Evolutionary conservation across 2,888 invertebrate species (phyloP), one percentile per base, ranked within the genome.

Genomic region (Opisthograptis luteolata): DNA sequence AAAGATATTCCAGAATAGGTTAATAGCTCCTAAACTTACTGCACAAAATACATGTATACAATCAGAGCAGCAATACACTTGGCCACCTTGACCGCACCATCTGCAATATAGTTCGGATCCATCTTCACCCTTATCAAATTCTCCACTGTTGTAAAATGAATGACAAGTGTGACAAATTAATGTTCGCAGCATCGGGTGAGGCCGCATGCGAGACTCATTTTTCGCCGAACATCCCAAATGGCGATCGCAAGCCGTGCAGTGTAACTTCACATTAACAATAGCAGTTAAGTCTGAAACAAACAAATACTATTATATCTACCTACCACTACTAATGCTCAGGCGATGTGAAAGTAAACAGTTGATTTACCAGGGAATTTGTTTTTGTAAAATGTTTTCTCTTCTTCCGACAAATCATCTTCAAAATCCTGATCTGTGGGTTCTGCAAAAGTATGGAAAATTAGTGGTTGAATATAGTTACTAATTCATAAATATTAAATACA

Each of bases 71-170:
- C 96, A 96, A 68, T 95, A 94, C 0, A 96, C 94, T 79, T 94
- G 94, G 2, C 94, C 94, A 2, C 93, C 96, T 76, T 96, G 95
- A 0, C 96, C 96, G 70, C 96, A 96, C 96, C 96, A 96, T 36
- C 96, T 92, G 65, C 96, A 96, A 70, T 96, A 96, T 54, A 96
- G 82, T 74, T 96, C 96, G 9, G 95, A 96, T 14, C 95, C 95
- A 84, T 96, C 96, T 76, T 96, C 95, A 37, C 96, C 96, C 81
- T 95, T 95, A 51, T 95, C 95, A 77, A 96, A 96, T 64, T 94
- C 95, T 3, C 96, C 96, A 75, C 95, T 95, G 41, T 94, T 94
- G 71, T 96, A 96, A 74, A 96, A 96, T 25, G 94, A 93, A 62
- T 93, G 93, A 76, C 96, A 96, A 34, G 92, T 91, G 36, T 92